Evolutionary conservation across 2,888 invertebrate genomes (phyloP), one percentile per base, ranked within the genome.

Genomic region (Apamea crenata): DNA sequence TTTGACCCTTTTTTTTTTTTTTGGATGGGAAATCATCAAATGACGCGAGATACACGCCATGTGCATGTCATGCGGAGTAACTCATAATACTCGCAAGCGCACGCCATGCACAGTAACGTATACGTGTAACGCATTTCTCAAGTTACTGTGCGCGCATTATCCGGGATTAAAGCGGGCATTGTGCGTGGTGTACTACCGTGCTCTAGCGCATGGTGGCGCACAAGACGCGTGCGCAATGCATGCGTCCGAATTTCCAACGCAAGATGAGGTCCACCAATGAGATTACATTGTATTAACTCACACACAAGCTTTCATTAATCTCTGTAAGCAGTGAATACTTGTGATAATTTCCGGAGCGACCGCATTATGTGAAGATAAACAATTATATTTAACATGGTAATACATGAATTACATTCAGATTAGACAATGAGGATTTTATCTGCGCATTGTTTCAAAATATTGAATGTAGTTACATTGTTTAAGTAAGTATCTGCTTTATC

Each of bases 401-500:
- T 12, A 10, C 14, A 59, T 72, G 32, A 74, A 66, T 74, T 61
- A 74, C 56, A 73, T 73, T 53, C 36, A 63, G 32, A 71, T 76
- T 74, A 75, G 63, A 77, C 75, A 73, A 80, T 67, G 66, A 40
- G 21, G 74, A 67, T 83, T 81, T 84, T 84, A 84, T 86, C 80
- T 68, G 36, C 0, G 10, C 50, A 67, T 80, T 87, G 86, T 88
- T 87, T 75, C 68, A 70, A 73, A 85, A 82, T 75, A 80, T 44
- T 65, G 67, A 68, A 56, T 65, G 56, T 21, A 40, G 29, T 21
- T 71, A 70, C 59, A 76, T 81, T 87, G 72, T 83, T n/a, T n/a
- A n/a, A n/a, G 72, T 63, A 21, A 59, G 53, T 50, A 74, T 74
- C 78, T 32, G 73, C 40, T 77, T 81, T 84, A 84, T 84, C 81